Evolutionary conservation across 2,113 vertebrate genomes (phyloP).

Genomic region (Calidris pugnax): DNA sequence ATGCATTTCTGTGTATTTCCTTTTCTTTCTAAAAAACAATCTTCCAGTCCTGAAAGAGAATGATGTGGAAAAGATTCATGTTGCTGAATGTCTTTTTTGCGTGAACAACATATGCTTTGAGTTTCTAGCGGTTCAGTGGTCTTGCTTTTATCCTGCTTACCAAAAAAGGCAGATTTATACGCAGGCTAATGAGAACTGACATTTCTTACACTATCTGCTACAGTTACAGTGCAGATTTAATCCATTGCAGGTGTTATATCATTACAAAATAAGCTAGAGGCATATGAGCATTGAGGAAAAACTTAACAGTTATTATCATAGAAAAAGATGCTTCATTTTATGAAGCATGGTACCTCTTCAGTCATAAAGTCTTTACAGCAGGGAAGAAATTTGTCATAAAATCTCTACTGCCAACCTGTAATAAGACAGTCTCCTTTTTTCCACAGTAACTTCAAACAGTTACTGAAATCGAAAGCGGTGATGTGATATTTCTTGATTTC

Average conservation of each 20-base stretch:
- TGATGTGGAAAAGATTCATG: neutral
- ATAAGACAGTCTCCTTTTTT: neutral
- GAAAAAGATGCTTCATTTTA: conserved; percentile 20
- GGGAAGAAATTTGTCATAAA: conserved; percentile 48
- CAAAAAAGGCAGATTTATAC: conserved; percentile 70
- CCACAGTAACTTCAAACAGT: neutral
- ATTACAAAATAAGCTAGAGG: conserved; percentile 28
- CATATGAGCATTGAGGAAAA: conserved; percentile 42
- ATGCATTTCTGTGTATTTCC: neutral
- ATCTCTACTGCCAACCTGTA: conserved; percentile 2
- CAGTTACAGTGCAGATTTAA: conserved; percentile 53
- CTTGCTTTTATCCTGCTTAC: conserved; percentile 35
- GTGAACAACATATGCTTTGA: conserved; percentile 64
- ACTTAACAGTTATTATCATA: conserved; percentile 7
- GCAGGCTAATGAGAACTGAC: conserved; percentile 73
- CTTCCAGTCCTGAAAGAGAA: neutral
- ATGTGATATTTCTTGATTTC: conserved; percentile 42
- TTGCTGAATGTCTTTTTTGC: conserved; percentile 45
- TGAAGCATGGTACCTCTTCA: conserved; percentile 12
- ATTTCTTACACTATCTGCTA: conserved; percentile 43
- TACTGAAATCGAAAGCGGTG: neutral
- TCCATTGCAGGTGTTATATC: conserved; percentile 52
- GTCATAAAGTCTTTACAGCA: conserved; percentile 33
- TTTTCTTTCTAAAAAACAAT: neutral
- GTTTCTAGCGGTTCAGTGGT: conserved; percentile 58